phyloP scores from a whole-genome alignment of 2,797 vertebrate species.

The Synanceia verrucosa region DNA sequence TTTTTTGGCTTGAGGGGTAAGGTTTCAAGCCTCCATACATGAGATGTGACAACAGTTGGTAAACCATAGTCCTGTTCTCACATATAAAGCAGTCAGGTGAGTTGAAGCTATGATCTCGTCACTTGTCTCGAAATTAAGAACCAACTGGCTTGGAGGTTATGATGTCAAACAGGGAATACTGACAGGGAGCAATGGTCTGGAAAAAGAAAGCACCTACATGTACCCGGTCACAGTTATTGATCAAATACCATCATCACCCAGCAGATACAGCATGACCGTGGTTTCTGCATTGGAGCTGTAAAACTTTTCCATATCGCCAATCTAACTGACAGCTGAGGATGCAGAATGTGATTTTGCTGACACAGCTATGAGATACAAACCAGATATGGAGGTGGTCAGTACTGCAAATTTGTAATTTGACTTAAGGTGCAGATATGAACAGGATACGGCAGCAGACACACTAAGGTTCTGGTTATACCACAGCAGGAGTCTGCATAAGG shows the following conservation, averaged over 20 bases:
- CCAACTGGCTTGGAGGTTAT: neutral
- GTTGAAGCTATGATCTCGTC: too few species aligned
- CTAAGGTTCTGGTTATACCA: neutral
- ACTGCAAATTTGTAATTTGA: neutral
- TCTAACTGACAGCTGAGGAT: constrained; percentile 1
- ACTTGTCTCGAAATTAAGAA: neutral
- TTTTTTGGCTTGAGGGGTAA: neutral
- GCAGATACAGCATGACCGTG: neutral
- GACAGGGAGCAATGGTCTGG: neutral
- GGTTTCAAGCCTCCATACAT: neutral
- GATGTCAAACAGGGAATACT: neutral
- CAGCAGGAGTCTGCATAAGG: neutral
- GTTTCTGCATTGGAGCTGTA: neutral
- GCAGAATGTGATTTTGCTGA: neutral
- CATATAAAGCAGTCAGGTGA: neutral
- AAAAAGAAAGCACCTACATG: neutral
- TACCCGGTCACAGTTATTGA: neutral
- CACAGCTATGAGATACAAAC: neutral
- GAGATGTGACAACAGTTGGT: neutral
- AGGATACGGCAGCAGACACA: neutral
- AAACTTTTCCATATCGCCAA: neutral
- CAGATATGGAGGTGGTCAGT: neutral
- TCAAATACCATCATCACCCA: neutral
- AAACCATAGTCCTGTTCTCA: neutral
- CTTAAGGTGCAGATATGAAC: neutral